Evolutionary conservation across 2,113 vertebrate species (phyloP).

Genomic region (Narcine bancroftii): DNA sequence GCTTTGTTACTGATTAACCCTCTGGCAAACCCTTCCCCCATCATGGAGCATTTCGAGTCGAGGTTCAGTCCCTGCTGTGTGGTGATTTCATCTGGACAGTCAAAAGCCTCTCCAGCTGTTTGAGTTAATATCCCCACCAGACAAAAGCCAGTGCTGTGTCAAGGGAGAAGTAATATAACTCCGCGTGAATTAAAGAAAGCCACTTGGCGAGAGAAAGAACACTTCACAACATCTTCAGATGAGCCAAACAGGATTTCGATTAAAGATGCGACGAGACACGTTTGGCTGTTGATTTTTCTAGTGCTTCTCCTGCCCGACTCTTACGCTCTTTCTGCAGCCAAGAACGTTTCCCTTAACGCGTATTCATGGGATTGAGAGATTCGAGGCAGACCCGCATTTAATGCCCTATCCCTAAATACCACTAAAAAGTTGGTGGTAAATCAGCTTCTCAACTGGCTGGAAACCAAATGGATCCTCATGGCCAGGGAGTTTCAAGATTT

Average conservation of each 20-base stretch:
- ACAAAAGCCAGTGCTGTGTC: neutral
- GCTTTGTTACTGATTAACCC: constrained; percentile 19
- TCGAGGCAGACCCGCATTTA: no score
- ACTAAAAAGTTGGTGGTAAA: no score
- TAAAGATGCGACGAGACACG: neutral
- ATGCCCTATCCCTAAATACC: no score
- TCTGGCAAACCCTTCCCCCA: neutral
- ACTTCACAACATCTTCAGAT: neutral
- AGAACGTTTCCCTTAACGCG: no score
- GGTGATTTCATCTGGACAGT: neutral
- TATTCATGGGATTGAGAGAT: no score
- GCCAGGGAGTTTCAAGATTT: no score
- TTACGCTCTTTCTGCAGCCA: neutral
- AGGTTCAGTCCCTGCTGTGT: neutral
- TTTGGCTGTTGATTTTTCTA: neutral
- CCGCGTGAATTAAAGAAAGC: neutral
- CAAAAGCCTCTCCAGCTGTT: neutral
- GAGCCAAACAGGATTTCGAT: neutral
- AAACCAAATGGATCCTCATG: no score
- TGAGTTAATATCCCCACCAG: neutral
- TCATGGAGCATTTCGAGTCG: no score
- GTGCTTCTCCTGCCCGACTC: neutral
- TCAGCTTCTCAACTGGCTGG: no score
- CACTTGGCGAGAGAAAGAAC: neutral
- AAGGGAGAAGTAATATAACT: no score